These are phyloP conservation scores for Struthio camelus DNA, from an alignment of 2,113 vertebrate genomes.

Conservation along the genomic window DNA sequence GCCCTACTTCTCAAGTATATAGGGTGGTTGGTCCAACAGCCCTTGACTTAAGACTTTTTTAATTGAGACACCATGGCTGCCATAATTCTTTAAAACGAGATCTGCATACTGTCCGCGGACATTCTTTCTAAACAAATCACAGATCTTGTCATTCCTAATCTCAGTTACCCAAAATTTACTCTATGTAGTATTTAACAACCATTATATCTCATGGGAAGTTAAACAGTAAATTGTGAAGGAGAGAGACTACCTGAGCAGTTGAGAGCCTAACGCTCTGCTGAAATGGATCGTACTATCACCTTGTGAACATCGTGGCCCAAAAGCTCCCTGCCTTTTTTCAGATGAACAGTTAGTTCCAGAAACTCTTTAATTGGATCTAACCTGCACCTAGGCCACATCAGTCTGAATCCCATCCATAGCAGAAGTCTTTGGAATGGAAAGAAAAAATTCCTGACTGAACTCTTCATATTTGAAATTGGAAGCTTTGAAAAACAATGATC, in stretches of 20 bases:
- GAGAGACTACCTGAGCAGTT: neutral
- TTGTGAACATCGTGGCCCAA: neutral
- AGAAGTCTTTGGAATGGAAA: neutral
- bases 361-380: neutral
- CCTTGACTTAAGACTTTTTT: neutral
- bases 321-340: no score
- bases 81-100: neutral
- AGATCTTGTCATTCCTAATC: neutral
- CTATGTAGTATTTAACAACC: neutral
- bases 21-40: neutral
- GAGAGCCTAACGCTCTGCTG: neutral
- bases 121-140: neutral
- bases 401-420: neutral
- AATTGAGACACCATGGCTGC: neutral
- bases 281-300: neutral
- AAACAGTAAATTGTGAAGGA: neutral
- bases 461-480: neutral
- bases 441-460: neutral
- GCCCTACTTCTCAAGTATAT: neutral
- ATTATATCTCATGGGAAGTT: neutral
- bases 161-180: neutral
- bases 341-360: neutral
- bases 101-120: neutral
- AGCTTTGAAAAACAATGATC: neutral
- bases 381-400: neutral